Conservation (phyloP, 2,113 vertebrate species). For the Hyperopisus bebe region DNA sequence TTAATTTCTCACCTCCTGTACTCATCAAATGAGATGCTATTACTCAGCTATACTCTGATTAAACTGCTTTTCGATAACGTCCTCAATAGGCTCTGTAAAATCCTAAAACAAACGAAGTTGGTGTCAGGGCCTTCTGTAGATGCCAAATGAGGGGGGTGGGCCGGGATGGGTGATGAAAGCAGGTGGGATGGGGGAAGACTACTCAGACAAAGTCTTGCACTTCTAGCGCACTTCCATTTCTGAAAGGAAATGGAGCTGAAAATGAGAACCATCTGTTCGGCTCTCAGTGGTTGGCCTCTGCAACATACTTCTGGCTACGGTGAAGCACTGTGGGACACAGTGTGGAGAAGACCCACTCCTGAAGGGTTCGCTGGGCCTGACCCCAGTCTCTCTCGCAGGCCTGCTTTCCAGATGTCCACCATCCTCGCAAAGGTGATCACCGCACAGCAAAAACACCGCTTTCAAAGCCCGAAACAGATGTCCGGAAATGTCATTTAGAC, state of each 20-base stretch:
- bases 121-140: not conserved
- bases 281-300: not conserved
- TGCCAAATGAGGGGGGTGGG: not conserved
- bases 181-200: not conserved
- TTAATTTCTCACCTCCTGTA: not conserved
- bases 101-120: not conserved
- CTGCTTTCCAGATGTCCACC: not conserved
- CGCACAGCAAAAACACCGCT: not conserved
- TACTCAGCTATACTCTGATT: not conserved
- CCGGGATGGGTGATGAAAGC: not conserved
- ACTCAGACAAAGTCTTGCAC: not conserved
- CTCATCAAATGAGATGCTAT: not conserved
- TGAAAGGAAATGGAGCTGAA: slow-evolving; percentile 10
- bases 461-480: not conserved
- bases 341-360: not conserved
- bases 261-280: slow-evolving; percentile 10
- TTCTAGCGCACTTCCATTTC: slow-evolving; percentile 1
- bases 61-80: not conserved
- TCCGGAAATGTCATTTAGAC: not conserved
- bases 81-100: not conserved
- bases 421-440: slow-evolving; percentile 5
- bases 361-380: not conserved
- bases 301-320: not conserved
- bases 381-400: not conserved
- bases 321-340: not conserved